A percentile compares a stretch with the other conserved stretches of the same genome.
These are phyloP conservation scores for Lagopus muta DNA, from an alignment of 2,113 vertebrate genomes.

Conservation along the genomic window DNA sequence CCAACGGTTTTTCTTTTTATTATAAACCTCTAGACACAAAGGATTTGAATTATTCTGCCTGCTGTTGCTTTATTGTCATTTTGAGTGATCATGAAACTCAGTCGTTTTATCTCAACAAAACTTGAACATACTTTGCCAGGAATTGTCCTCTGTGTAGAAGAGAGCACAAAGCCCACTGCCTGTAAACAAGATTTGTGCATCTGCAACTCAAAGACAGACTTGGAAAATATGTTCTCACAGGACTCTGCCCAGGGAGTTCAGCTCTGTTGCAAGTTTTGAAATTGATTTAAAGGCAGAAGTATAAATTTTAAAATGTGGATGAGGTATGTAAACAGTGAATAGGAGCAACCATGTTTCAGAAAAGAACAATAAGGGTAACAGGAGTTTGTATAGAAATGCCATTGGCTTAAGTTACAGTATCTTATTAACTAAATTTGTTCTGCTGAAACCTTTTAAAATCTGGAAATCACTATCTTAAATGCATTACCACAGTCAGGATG, in stretches of 20 bases:
- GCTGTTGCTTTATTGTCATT: not conserved
- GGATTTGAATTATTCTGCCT: not conserved
- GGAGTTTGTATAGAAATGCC: not conserved
- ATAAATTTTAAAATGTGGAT: not conserved
- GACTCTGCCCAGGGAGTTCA: not conserved
- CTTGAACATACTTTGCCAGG: not conserved
- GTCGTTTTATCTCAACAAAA: not conserved
- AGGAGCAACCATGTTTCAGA: not conserved
- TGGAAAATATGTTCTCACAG: not conserved
- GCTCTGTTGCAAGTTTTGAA: not conserved
- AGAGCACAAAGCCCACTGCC: not conserved
- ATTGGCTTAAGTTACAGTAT: not conserved
- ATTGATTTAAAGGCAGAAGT: fast-evolving
- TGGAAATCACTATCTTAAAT: not conserved
- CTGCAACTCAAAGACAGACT: not conserved
- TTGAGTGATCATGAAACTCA: not conserved
- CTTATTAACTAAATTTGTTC: not conserved
- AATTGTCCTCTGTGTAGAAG: not conserved
- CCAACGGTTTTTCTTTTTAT: not conserved
- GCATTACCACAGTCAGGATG: not conserved
- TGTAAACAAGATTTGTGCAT: not conserved
- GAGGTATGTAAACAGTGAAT: not conserved
- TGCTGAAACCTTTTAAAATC: not conserved
- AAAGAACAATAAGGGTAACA: not conserved
- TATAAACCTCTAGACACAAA: not conserved